phyloP scores from a whole-genome alignment of 2,113 vertebrate species.

The Silurus asotus region DNA sequence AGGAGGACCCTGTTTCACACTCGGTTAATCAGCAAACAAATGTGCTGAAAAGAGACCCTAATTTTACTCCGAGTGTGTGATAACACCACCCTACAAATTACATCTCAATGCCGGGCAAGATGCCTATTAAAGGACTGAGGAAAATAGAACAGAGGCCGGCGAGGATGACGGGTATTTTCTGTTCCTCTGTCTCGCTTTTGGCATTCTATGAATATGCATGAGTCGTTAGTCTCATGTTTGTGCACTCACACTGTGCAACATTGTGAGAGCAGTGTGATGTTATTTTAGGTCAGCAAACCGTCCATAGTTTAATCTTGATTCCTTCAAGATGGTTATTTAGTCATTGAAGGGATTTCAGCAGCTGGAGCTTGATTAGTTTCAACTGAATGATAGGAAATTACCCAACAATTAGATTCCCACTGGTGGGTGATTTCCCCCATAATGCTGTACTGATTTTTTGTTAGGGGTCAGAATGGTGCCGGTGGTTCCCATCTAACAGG shows the following conservation, averaged over 20 bases:
- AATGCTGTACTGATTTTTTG: background rate
- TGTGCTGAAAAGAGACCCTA: constrained; percentile 1
- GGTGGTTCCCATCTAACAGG: background rate
- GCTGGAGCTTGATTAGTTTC: background rate
- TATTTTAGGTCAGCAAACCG: background rate
- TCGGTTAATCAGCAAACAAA: constrained; percentile 4
- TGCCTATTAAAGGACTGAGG: background rate
- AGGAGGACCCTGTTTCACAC: background rate
- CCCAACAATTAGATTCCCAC: background rate
- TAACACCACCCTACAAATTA: background rate
- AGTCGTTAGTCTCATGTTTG: background rate
- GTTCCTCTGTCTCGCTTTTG: background rate
- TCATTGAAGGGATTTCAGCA: background rate
- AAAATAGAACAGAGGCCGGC: background rate
- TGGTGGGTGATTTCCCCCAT: background rate
- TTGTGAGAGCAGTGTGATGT: background rate
- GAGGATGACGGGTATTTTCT: background rate
- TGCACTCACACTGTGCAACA: background rate
- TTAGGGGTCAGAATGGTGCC: background rate
- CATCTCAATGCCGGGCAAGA: background rate
- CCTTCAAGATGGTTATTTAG: background rate
- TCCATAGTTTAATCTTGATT: background rate
- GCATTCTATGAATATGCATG: background rate
- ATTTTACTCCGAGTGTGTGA: constrained; percentile 4
- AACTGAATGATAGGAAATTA: background rate